phyloP scores from a whole-genome alignment of 2,113 vertebrate genomes.

The Mellivora capensis region DNA sequence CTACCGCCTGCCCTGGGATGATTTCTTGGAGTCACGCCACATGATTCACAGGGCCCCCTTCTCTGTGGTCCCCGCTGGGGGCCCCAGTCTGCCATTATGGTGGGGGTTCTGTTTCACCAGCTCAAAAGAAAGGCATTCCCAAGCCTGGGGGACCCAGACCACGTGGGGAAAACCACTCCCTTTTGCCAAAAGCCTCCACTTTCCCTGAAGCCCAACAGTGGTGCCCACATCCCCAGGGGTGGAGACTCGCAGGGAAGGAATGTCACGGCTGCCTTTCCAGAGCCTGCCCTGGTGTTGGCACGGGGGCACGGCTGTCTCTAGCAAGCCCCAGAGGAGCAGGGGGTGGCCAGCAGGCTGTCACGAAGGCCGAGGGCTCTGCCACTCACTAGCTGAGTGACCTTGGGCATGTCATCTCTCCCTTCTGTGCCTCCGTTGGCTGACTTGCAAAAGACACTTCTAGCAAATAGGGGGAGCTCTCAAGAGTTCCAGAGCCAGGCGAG shows the following conservation, averaged over 20 bases:
- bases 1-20: not conserved
- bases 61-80: not conserved
- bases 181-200: slow-evolving; percentile 18
- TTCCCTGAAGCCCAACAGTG: not conserved
- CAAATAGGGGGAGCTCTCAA: not conserved
- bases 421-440: not conserved
- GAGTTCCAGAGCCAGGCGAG: not conserved
- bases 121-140: slow-evolving; percentile 30
- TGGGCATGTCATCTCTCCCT: not conserved
- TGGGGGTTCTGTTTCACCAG: not conserved
- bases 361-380: not conserved
- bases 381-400: not conserved
- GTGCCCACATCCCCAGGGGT: slow-evolving; percentile 30
- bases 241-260: not conserved
- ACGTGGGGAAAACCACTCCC: not conserved
- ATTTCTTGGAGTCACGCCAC: not conserved
- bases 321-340: not conserved
- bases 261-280: not conserved
- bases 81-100: too few relatives aligned
- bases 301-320: not conserved
- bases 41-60: not conserved
- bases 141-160: not conserved
- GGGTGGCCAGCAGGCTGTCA: not conserved
- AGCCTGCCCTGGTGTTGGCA: not conserved
- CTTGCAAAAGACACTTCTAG: not conserved